phyloP scores from a whole-genome alignment of 2,113 vertebrate genomes.

The Oncorhynchus keta region DNA sequence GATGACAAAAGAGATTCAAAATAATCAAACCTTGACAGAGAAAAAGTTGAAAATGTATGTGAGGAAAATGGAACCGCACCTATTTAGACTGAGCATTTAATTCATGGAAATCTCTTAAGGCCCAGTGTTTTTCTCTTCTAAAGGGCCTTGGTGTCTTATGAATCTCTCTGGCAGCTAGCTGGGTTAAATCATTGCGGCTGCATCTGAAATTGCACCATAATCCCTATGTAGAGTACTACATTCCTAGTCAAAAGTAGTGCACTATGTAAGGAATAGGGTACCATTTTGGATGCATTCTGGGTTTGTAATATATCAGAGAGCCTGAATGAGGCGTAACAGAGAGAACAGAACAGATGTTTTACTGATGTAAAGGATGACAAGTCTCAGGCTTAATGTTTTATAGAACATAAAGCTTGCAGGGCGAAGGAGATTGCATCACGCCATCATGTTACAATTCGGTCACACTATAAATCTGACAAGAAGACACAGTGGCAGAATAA shows the following conservation, averaged over 20 bases:
- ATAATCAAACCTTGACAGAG: conserved; percentile 59
- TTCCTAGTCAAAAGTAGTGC: no score
- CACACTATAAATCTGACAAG: no score
- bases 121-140: conserved; percentile 27
- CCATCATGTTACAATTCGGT: conserved; percentile 2
- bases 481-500: no score
- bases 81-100: conserved; percentile 44
- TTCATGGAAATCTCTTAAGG: conserved; percentile 52
- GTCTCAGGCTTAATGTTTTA: neutral
- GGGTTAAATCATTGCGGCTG: neutral
- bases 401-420: conserved; percentile 25
- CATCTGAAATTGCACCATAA: neutral
- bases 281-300: no score
- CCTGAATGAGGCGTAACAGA: neutral
- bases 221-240: no score
- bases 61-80: conserved; percentile 4
- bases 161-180: conserved; percentile 44
- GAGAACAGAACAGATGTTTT: neutral
- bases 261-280: no score
- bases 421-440: conserved; percentile 10
- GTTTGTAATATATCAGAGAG: conserved; percentile 40
- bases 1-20: conserved; percentile 65
- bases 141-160: conserved; percentile 21
- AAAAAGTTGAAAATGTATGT: conserved; percentile 33
- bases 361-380: conserved; percentile 28